Percentiles rank a stretch among this genome's conserved stretches.
phyloP scores from a whole-genome alignment of 2,888 invertebrate genomes.

The Chirona hameri region DNA sequence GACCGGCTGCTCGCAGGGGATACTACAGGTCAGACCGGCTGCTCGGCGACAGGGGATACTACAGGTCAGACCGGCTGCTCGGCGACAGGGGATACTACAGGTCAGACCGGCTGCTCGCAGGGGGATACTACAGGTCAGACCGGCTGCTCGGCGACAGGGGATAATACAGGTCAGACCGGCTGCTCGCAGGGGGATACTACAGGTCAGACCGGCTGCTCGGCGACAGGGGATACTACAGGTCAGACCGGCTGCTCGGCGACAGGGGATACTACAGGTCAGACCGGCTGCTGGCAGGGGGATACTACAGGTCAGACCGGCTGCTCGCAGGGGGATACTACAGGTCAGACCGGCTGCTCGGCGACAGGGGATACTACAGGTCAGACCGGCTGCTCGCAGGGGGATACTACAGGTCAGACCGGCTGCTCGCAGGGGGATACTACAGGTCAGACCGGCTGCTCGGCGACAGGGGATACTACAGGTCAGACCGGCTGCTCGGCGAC shows the following conservation, averaged over 20 bases:
- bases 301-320: background rate
- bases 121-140: background rate
- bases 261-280: slow-evolving; percentile 1
- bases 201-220: slow-evolving; percentile 4
- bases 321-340: background rate
- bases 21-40: background rate
- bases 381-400: background rate
- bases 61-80: background rate
- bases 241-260: slow-evolving; percentile 7
- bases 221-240: background rate
- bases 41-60: slow-evolving; percentile 12
- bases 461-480: slow-evolving; percentile 22
- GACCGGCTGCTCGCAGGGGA: slow-evolving; percentile 8
- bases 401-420: background rate
- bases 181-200: background rate
- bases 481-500: background rate
- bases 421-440: slow-evolving; percentile 6
- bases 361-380: slow-evolving; percentile 9
- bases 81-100: too few species aligned
- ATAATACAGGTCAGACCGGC: background rate
- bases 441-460: background rate
- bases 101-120: slow-evolving; percentile 6
- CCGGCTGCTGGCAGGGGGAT: background rate
- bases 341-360: background rate
- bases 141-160: slow-evolving; percentile 10